Evolutionary conservation across 2,797 vertebrate genomes (phyloP).

Genomic region (Silurus aristotelis): DNA sequence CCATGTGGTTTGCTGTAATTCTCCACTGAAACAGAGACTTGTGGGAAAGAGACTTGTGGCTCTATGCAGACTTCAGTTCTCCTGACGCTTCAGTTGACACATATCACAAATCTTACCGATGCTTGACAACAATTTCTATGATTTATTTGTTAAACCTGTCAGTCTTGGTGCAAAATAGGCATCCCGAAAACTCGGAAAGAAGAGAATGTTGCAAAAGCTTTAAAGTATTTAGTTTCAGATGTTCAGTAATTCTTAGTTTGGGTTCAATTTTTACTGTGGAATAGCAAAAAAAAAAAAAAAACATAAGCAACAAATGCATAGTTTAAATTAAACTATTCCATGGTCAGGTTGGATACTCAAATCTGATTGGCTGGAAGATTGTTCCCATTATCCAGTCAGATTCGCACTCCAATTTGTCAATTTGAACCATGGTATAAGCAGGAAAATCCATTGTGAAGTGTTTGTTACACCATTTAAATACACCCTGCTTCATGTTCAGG

Average conservation of each 20-base stretch:
- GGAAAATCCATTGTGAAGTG: too few species aligned
- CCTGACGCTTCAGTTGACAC: not conserved
- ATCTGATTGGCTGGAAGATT: too few species aligned
- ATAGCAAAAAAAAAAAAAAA: not conserved
- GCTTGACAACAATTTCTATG: constrained; percentile 19
- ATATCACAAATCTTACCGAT: not conserved
- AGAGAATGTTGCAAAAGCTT: not conserved
- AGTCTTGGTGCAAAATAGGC: constrained; percentile 3
- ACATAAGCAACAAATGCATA: not conserved
- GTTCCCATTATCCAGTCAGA: too few species aligned
- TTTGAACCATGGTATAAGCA: too few species aligned
- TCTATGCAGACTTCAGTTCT: constrained; percentile 4
- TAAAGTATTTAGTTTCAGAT: not conserved
- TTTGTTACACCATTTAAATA: too few species aligned
- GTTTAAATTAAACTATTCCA: not conserved
- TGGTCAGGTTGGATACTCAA: too few species aligned
- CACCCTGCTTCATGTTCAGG: too few species aligned
- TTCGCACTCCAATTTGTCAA: too few species aligned
- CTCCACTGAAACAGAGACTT: not conserved
- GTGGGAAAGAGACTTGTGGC: constrained; percentile 6
- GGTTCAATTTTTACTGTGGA: not conserved
- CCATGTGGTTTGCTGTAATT: constrained; percentile 20
- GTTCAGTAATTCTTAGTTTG: not conserved
- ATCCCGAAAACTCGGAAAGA: not conserved
- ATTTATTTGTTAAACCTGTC: constrained; percentile 35